These are phyloP conservation scores for Trichonephila clavata DNA, from an alignment of 1,140 invertebrate species.

Conservation along the genomic window DNA sequence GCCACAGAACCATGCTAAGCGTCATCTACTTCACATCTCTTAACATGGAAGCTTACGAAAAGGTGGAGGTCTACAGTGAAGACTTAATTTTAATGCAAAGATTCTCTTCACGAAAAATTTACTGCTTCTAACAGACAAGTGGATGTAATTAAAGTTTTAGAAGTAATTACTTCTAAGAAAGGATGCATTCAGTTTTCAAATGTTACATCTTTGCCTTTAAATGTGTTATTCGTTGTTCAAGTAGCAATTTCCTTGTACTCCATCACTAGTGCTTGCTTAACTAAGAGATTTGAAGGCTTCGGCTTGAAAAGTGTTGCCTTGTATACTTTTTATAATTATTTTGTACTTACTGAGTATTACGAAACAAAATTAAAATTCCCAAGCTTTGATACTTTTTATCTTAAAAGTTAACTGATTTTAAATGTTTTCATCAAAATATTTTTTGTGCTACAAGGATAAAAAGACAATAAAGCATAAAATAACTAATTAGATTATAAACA, in stretches of 20 bases:
- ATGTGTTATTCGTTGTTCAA: background rate
- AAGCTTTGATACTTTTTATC: too few species aligned
- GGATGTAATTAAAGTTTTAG: conserved; percentile 27
- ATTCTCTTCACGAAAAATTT: conserved; percentile 13
- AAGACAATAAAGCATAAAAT: too few species aligned
- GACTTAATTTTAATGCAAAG: background rate
- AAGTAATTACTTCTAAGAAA: background rate
- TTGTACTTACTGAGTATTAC: too few species aligned
- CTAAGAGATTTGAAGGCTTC: background rate
- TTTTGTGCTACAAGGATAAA: too few species aligned
- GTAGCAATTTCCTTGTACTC: background rate
- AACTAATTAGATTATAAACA: too few species aligned
- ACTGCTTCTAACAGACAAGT: background rate
- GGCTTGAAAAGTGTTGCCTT: background rate
- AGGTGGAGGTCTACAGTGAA: background rate
- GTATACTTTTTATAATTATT: background rate
- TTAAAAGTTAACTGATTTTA: too few species aligned
- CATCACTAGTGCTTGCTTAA: background rate
- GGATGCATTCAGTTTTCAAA: background rate
- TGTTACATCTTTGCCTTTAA: conserved; percentile 12
- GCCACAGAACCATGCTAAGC: background rate
- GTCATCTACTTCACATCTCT: background rate
- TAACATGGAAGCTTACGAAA: background rate
- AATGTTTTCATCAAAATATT: too few species aligned
- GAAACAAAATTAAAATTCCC: too few species aligned